phyloP scores from a whole-genome alignment of 2,888 invertebrate species.

The Sesia bembeciformis region DNA sequence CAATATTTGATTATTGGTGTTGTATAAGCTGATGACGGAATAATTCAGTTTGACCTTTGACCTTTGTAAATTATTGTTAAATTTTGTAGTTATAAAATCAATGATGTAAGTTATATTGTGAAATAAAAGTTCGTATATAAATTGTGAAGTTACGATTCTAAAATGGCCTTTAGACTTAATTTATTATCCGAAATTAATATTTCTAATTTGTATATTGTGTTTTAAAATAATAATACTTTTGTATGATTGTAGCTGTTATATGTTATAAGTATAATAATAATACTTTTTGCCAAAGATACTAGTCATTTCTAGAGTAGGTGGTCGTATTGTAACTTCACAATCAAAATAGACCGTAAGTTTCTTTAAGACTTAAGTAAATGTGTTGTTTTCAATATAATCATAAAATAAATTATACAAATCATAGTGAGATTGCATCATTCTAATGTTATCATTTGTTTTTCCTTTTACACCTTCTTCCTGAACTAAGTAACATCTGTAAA shows the following conservation, averaged over 20 bases:
- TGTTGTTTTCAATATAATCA: slow-evolving; percentile 48
- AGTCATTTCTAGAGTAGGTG: no score
- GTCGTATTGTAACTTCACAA: slow-evolving; percentile 18
- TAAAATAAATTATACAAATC: slow-evolving; percentile 46
- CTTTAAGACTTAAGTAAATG: slow-evolving; percentile 29
- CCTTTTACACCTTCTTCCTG: neutral
- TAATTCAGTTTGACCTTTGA: slow-evolving; percentile 2
- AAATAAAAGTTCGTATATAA: slow-evolving; percentile 13
- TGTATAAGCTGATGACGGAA: neutral
- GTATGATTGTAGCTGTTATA: no score
- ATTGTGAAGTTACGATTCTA: slow-evolving; percentile 24
- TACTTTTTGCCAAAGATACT: no score
- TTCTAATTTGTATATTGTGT: no score
- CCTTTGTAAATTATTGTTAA: slow-evolving; percentile 46
- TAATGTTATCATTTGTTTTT: slow-evolving; percentile 31
- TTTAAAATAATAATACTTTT: no score
- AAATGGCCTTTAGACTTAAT: no score
- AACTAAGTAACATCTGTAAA: neutral
- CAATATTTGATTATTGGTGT: neutral
- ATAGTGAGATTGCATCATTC: slow-evolving; percentile 48
- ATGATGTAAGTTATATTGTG: slow-evolving; percentile 12
- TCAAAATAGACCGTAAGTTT: slow-evolving; percentile 26
- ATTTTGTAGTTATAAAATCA: slow-evolving; percentile 25
- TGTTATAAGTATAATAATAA: no score
- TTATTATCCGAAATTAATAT: no score